Evolutionary conservation across 2,797 vertebrate genomes (phyloP).

Genomic region (Oceanodroma leucorhoa): DNA sequence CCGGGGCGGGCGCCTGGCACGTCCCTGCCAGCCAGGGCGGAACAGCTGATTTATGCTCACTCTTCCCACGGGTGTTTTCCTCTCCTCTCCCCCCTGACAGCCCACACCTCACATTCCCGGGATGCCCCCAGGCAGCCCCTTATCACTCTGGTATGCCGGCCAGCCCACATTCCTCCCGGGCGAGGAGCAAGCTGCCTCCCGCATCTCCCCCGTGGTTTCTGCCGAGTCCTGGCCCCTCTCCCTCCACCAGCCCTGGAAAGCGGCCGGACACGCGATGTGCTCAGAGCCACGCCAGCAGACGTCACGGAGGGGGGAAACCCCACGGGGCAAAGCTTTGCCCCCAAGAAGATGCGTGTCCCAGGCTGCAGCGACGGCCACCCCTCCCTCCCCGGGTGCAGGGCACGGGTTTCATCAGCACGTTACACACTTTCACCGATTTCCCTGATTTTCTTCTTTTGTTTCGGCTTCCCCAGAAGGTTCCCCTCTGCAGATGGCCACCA

Average conservation of each 20-base stretch:
- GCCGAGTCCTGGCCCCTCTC: not conserved
- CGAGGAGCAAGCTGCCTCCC: not conserved
- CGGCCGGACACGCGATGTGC: fast-evolving
- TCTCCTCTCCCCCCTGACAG: not conserved
- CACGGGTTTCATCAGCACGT: fast-evolving
- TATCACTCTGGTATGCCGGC: not conserved
- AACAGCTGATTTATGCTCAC: not conserved
- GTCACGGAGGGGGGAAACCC: too few relatives aligned
- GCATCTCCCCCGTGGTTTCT: not conserved
- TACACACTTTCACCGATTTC: not conserved
- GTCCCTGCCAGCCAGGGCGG: not conserved
- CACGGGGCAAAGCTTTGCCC: not conserved
- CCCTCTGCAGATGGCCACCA: not conserved
- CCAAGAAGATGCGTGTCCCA: not conserved
- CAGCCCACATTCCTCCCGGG: not conserved
- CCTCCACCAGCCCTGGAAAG: not conserved
- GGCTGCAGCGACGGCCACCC: fast-evolving
- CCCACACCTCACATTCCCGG: not conserved
- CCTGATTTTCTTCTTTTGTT: not conserved
- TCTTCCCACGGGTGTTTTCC: fast-evolving
- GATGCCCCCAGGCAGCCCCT: not conserved
- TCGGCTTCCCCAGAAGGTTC: not conserved
- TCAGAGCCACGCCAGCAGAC: not conserved
- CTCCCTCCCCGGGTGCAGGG: fast-evolving
- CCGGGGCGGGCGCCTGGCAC: not conserved